These are phyloP conservation scores for Bombycilla garrulus DNA, from an alignment of 2,113 vertebrate genomes.

Conservation along the genomic window DNA sequence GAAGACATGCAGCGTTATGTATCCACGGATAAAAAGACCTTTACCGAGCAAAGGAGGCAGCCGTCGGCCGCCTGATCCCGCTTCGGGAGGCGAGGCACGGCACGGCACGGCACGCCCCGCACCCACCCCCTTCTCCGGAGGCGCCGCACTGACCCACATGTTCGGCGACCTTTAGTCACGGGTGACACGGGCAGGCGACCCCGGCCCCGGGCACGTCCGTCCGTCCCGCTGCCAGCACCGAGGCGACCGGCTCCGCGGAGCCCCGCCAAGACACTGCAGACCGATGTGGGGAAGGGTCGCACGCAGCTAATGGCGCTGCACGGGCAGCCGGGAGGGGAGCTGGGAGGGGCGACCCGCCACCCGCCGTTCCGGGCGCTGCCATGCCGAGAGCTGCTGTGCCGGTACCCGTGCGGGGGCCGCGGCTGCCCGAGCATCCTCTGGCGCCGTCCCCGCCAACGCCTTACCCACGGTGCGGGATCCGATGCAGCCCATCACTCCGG, in stretches of 20 bases:
- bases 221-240: neutral
- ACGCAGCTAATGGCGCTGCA: neutral
- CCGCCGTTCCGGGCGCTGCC: neutral
- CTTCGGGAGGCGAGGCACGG: neutral
- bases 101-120: slow-evolving; percentile 22
- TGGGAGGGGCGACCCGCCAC: neutral
- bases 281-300: neutral
- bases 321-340: neutral
- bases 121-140: neutral
- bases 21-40: neutral
- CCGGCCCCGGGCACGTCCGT: neutral
- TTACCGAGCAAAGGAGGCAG: neutral
- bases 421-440: neutral
- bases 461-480: slow-evolving; percentile 81
- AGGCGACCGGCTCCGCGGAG: neutral
- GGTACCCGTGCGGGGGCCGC: neutral
- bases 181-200: neutral
- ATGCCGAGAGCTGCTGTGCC: neutral
- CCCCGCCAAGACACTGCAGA: neutral
- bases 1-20: neutral
- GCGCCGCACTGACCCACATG: slow-evolving; percentile 37
- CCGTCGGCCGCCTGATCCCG: neutral
- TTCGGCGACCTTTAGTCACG: slow-evolving; percentile 15
- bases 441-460: slow-evolving; percentile 51
- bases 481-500: slow-evolving; percentile 79